phyloP scores from a whole-genome alignment of 2,797 vertebrate genomes.

The Buphagus erythrorhynchus region DNA sequence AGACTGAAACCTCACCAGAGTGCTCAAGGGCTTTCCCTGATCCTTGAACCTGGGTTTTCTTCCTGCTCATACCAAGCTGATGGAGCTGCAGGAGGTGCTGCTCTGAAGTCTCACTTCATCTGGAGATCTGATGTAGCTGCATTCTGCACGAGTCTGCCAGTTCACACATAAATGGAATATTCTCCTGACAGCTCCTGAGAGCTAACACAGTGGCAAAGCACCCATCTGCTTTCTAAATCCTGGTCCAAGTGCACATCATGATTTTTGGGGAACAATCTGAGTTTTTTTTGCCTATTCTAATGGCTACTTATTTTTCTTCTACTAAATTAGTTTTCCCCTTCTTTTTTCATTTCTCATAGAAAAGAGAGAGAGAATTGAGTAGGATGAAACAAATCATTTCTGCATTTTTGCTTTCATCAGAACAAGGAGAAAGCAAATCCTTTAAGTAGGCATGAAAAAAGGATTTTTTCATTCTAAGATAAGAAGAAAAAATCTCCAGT shows the following conservation, averaged over 20 bases:
- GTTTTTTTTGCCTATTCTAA: not conserved
- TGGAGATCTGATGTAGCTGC: not conserved
- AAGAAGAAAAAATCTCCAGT: not conserved
- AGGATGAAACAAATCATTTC: not conserved
- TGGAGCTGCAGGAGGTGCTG: not conserved
- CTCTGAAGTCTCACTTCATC: not conserved
- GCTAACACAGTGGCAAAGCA: not conserved
- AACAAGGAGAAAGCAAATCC: not conserved
- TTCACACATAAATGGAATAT: not conserved
- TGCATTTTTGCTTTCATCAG: not conserved
- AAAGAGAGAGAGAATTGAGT: not conserved
- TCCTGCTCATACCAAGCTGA: not conserved
- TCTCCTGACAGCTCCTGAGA: not conserved
- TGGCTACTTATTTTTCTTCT: not conserved
- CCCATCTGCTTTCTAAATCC: not conserved
- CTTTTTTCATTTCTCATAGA: not conserved
- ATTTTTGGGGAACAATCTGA: not conserved
- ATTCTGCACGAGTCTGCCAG: not conserved
- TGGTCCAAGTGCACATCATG: not conserved
- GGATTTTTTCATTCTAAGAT: not conserved
- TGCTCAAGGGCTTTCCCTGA: not conserved
- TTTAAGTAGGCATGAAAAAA: not conserved
- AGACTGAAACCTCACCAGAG: not conserved
- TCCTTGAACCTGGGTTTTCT: not conserved
- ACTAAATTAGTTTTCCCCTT: not conserved